Evolutionary conservation across 2,888 invertebrate genomes (phyloP), one percentile per base, ranked within the genome.

Genomic region (Drosophila algonquin): DNA sequence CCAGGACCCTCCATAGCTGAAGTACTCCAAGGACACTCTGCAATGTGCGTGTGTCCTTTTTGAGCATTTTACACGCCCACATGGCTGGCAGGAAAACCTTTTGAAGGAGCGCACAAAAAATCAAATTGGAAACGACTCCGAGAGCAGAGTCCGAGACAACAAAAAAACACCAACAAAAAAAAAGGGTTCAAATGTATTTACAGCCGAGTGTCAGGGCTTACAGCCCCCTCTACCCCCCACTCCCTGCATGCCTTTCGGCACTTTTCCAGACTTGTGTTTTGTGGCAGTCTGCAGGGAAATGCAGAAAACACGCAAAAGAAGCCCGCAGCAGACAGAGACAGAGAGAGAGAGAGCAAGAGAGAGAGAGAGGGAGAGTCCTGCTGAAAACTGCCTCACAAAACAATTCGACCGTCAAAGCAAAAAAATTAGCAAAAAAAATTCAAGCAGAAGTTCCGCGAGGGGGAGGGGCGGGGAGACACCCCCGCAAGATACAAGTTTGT

Each of bases 121-220:
- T 44, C 64, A 73, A 53, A 70, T 70, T 59, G 60, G 70, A 67
- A 67, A 67, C 51, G 69, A 44, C 44, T 68, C 44, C n/a, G 55
- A 27, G 47, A 65, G 40, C 4, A 44, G 12, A 51, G 16, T 65
- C 12, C 10, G 14, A 40, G 40, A 40, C 5, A 12, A 16, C 21
- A n/a, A 63, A 50, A 48, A 75, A 87, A 83, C 30, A 30, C 2
- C 2, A 10, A 9, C n/a, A 18, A 27, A n/a, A 65, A 50, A 48
- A 75, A 87, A 83, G 88, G 86, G 88, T 86, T 87, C 70, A 77
- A 80, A 73, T 85, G 72, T 87, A 82, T 87, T 87, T 87, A 87
- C 82, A 59, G 62, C 63, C 69, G 40, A 30, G 16, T 21, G 52
- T 30, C 45, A 35, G 52, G 63, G 14, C 53, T 21, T 21, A 21